Evolutionary conservation across 1,140 invertebrate genomes (phyloP).

Genomic region (Reticulitermes speratus): DNA sequence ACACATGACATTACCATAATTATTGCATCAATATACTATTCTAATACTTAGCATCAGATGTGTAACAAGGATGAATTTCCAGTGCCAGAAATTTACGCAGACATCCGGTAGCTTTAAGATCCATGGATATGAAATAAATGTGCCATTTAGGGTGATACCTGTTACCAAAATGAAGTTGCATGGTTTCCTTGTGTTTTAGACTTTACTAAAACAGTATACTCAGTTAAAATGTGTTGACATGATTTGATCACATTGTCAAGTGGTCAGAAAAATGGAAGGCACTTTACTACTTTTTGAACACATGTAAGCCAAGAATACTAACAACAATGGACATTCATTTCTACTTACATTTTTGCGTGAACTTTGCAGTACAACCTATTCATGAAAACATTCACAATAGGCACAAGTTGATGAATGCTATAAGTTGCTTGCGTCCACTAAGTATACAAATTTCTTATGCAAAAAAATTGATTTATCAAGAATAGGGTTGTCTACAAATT

Average conservation of each 20-base stretch:
- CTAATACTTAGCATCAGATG: conserved; percentile 34
- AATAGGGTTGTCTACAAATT: conserved; percentile 39
- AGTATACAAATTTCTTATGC: conserved; percentile 37
- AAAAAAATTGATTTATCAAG: conserved; percentile 38
- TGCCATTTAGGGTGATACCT: conserved; percentile 37
- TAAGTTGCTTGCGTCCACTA: conserved; percentile 34
- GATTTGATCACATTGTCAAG: conserved; percentile 32
- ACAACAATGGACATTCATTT: conserved; percentile 37
- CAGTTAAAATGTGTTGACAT: conserved; percentile 33
- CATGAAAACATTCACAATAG: conserved; percentile 36
- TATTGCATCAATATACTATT: conserved; percentile 35
- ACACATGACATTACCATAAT: conserved; percentile 20
- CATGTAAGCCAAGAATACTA: conserved; percentile 37
- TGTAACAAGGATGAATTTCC: conserved; percentile 33
- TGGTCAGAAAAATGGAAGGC: conserved; percentile 39
- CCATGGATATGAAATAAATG: conserved; percentile 35
- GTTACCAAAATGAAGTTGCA: conserved; percentile 35
- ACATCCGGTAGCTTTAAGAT: conserved; percentile 28
- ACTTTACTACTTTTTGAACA: conserved; percentile 39
- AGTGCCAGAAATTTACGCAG: conserved; percentile 33
- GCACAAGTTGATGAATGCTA: conserved; percentile 38
- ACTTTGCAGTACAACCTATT: conserved; percentile 37
- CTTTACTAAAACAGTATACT: conserved; percentile 32
- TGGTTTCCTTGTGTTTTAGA: conserved; percentile 8
- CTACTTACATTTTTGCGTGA: conserved; percentile 34